phyloP scores from a whole-genome alignment of 2,113 vertebrate genomes.

The Baryphthengus martii region DNA sequence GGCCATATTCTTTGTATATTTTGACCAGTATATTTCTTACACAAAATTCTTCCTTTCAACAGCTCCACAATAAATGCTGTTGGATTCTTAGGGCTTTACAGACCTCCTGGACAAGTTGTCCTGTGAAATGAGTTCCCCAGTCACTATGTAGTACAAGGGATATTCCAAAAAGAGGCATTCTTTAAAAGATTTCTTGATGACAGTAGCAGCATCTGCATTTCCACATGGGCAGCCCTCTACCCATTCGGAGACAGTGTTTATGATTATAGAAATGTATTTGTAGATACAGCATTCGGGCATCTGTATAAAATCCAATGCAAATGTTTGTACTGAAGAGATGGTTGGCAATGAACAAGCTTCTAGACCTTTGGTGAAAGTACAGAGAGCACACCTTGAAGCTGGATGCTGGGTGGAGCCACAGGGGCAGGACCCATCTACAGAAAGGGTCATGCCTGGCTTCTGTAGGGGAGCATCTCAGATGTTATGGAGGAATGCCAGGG shows the following conservation, averaged over 20 bases:
- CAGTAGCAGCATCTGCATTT: not conserved
- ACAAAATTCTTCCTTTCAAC: not conserved
- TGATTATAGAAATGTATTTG: not conserved
- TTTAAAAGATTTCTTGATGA: not conserved
- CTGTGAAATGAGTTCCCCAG: not conserved
- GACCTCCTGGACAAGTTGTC: not conserved
- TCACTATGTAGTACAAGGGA: not conserved
- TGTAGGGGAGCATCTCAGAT: not conserved
- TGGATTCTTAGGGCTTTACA: not conserved
- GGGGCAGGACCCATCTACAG: not conserved
- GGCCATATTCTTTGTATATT: not conserved
- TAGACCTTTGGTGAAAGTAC: not conserved
- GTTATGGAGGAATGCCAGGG: not conserved
- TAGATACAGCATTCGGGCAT: not conserved
- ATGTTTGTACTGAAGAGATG: not conserved
- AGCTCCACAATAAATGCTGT: not conserved
- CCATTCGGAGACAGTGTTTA: not conserved
- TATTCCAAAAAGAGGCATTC: not conserved
- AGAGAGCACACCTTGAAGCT: not conserved
- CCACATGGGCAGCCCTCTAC: not conserved
- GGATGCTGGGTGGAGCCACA: not conserved
- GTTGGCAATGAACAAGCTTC: not conserved
- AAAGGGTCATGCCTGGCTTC: not conserved
- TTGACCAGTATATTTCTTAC: not conserved
- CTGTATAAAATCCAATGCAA: not conserved